phyloP scores from a whole-genome alignment of 2,113 vertebrate species.

The Scomber scombrus region DNA sequence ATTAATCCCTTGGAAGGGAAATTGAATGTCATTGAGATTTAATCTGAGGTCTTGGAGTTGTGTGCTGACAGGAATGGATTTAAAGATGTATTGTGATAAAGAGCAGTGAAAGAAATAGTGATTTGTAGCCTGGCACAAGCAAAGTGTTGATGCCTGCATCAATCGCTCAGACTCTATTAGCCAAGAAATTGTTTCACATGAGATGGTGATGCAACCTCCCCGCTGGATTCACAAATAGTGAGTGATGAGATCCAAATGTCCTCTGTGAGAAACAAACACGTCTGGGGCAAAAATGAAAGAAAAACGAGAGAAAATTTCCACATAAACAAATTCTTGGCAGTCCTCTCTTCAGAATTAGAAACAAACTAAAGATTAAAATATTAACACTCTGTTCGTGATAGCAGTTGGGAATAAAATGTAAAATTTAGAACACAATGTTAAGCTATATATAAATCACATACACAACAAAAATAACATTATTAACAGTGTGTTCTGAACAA shows the following conservation, averaged over 20 bases:
- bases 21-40: too few species aligned
- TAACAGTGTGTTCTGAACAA: slow-evolving; percentile 3
- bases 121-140: slow-evolving; percentile 27
- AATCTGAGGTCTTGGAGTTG: slow-evolving; percentile 6
- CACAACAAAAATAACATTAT: background rate
- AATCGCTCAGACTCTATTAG: slow-evolving; percentile 37
- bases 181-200: slow-evolving; percentile 48
- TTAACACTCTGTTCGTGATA: slow-evolving; percentile 32
- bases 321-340: slow-evolving; percentile 58
- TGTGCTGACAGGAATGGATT: slow-evolving; percentile 35
- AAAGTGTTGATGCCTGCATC: slow-evolving; percentile 39
- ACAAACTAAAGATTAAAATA: slow-evolving; percentile 8
- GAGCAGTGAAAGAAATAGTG: slow-evolving; percentile 18
- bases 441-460: background rate
- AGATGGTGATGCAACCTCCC: slow-evolving; percentile 66
- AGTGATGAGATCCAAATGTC: slow-evolving; percentile 69
- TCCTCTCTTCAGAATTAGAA: slow-evolving; percentile 17
- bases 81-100: slow-evolving; percentile 40
- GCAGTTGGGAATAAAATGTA: background rate
- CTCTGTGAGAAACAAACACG: slow-evolving; percentile 61
- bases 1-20: too few species aligned
- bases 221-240: slow-evolving; percentile 52
- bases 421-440: background rate
- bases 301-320: slow-evolving; percentile 37
- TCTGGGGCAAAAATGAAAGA: slow-evolving; percentile 50